A percentile compares a stretch with the other conserved stretches of the same genome.
phyloP scores from a whole-genome alignment of 1,140 invertebrate genomes.

The Bombus soroeensis region DNA sequence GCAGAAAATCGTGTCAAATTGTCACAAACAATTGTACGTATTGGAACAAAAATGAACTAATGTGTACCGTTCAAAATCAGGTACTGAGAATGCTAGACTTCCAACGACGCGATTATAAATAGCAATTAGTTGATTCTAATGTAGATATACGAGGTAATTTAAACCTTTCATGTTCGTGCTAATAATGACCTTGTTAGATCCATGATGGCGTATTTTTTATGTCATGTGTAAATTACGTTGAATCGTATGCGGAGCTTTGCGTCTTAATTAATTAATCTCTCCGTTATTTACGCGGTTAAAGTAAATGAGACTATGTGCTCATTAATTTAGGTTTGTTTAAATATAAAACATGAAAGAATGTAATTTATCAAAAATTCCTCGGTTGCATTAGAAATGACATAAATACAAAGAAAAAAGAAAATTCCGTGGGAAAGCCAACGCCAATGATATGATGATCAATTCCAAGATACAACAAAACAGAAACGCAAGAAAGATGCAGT shows the following conservation, averaged over 20 bases:
- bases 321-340: background rate
- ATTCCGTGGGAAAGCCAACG: too few relatives aligned
- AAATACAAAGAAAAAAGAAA: too few relatives aligned
- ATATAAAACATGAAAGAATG: background rate
- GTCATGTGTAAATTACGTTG: background rate
- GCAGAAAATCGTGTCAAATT: too few relatives aligned
- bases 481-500: too few relatives aligned
- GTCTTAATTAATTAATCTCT: conserved; percentile 12
- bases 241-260: background rate
- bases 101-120: background rate
- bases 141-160: conserved; percentile 37
- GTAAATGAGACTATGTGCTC: background rate
- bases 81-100: background rate
- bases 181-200: conserved; percentile 37
- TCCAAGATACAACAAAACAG: too few relatives aligned
- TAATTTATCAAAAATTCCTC: background rate
- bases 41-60: conserved; percentile 21
- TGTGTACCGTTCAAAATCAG: background rate
- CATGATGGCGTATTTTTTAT: conserved; percentile 5
- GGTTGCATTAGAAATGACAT: too few relatives aligned
- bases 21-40: background rate
- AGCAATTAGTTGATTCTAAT: conserved; percentile 37
- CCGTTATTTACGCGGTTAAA: background rate
- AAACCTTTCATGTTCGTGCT: conserved; percentile 26
- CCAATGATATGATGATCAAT: too few relatives aligned